Evolutionary conservation across 2,113 vertebrate species (phyloP), one percentile per base, ranked within the genome.

Genomic region (Microtus oregoni): DNA sequence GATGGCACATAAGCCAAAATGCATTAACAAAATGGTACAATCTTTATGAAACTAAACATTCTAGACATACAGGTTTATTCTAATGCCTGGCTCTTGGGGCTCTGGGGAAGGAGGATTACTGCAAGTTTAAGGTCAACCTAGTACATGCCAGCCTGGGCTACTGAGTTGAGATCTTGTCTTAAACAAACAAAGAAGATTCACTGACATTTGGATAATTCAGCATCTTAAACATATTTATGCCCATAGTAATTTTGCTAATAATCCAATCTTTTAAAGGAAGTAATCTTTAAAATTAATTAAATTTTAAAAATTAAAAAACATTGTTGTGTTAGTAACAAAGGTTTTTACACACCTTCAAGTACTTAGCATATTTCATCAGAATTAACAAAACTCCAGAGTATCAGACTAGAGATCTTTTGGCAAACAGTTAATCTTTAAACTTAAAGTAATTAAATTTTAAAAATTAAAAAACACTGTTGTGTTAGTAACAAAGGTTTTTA

Each of bases 401-500:
- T 79, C 3, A 90, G 11, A 73, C 10, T 89, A 61, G 90, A 92
- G 78, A 55, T 47, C 28, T 86, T 88, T 75, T 93, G 77, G 67
- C 17, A 91, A 81, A 72, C 2, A 67, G 70, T 38, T 92, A 9
- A 90, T 93, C 38, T 93, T 14, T 58, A 58, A 58, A 58, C 20
- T 58, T 58, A 58, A 85, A 95, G 13, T 55, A 86, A 88, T 93
- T 35, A 90, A 11, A 14, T 38, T 30, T 61, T 65, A 63, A 78
- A 94, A 94, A 26, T 1, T 65, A 76, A 14, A 93, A 89, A 88
- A 52, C 5, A 88, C n/a, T 73, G 7, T 44, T 86, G 17, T 50
- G 95, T 72, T 92, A 95, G 41, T 79, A 79, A 89, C 14, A 63
- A n/a, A 75, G 38, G 41, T 86, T 92, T 68, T 86, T 68, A 90